Evolutionary conservation across 2,113 vertebrate genomes (phyloP).

Genomic region (Hippopotamus amphibius): DNA sequence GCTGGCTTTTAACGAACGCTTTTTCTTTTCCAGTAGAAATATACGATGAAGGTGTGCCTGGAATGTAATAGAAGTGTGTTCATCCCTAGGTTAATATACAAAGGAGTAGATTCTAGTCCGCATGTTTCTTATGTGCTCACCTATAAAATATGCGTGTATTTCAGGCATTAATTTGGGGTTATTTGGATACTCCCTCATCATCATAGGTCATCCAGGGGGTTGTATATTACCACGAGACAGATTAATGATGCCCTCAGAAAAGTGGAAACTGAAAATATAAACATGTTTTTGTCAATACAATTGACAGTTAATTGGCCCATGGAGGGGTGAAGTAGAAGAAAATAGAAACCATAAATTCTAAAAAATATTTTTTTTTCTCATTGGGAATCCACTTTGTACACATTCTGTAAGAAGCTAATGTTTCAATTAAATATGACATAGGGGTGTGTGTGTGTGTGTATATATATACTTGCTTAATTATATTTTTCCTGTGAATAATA

Average conservation of each 20-base stretch:
- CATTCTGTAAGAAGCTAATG: not conserved
- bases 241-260: not conserved
- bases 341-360: not conserved
- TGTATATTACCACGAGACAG: not conserved
- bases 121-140: fast-evolving
- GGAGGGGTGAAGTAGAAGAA: constrained; percentile 21
- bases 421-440: not conserved
- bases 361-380: not conserved
- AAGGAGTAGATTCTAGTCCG: not conserved
- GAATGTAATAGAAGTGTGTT: not conserved
- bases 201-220: not conserved
- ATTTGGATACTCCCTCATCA: not conserved
- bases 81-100: not conserved
- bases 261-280: not conserved
- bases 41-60: not conserved
- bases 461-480: not conserved
- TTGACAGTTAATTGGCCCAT: not conserved
- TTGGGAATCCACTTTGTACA: not conserved
- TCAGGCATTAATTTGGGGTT: not conserved
- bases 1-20: constrained; percentile 19
- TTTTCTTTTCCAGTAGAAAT: not conserved
- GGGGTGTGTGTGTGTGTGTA: not conserved
- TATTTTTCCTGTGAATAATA: not conserved
- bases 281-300: constrained; percentile 1
- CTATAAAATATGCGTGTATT: not conserved